Percentiles rank a stretch among this genome's conserved stretches.
These are phyloP conservation scores for Petaurus breviceps DNA, from an alignment of 2,113 vertebrate genomes.

Conservation along the genomic window DNA sequence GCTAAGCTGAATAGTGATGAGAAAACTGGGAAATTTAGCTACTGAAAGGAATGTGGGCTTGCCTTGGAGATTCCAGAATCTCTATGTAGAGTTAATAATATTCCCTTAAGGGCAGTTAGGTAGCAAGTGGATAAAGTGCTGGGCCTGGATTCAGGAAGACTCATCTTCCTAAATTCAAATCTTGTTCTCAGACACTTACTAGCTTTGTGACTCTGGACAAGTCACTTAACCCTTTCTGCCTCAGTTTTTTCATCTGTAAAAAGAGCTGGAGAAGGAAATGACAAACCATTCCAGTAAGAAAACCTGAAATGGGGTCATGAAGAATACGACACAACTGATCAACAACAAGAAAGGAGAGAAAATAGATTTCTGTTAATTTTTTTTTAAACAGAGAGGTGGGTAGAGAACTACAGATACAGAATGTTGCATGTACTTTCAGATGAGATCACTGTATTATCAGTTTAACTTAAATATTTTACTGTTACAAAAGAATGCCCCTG, in stretches of 20 bases:
- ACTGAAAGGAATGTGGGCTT: no score
- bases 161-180: background rate
- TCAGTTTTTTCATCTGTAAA: background rate
- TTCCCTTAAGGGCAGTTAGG: no score
- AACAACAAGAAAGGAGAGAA: background rate
- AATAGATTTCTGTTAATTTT: background rate
- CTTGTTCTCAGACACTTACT: background rate
- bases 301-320: background rate
- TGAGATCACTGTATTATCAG: no score
- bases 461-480: no score
- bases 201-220: background rate
- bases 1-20: background rate
- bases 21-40: background rate
- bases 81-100: background rate
- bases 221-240: background rate
- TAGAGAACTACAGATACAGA: no score
- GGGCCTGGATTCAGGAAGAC: background rate
- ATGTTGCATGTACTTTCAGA: no score
- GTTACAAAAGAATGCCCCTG: no score
- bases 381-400: no score
- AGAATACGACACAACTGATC: no score
- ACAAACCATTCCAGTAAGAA: no score
- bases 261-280: background rate
- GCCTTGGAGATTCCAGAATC: background rate
- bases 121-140: no score